A percentile compares a stretch with the other conserved stretches of the same genome.
phyloP scores from a whole-genome alignment of 23 tunicate genomes.

The Ascidia mentula region DNA sequence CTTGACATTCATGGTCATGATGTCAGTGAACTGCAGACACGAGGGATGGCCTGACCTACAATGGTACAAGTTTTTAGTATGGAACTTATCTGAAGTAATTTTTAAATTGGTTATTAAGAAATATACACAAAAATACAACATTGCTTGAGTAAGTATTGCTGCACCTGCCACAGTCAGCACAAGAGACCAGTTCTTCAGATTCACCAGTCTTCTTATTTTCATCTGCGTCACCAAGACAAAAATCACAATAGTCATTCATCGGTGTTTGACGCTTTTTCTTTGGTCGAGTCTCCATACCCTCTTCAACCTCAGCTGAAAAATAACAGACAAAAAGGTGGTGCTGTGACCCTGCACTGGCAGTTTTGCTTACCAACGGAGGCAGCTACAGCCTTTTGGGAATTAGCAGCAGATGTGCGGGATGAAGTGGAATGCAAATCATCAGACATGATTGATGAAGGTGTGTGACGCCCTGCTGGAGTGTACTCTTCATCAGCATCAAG shows the following conservation, averaged over 20 bases:
- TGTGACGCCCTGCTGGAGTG: constrained; percentile 59
- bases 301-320: constrained; percentile 17
- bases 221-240: constrained; percentile 90
- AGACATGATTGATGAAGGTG: constrained; percentile 62
- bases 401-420: constrained; percentile 48
- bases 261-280: constrained; percentile 42
- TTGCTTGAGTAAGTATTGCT: not conserved
- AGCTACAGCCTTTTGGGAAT: constrained; percentile 51
- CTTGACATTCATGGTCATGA: constrained; percentile 95
- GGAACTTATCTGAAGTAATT: no score
- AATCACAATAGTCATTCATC: constrained; percentile 73
- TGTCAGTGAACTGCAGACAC: constrained; percentile 91
- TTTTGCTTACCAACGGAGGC: constrained; percentile 38
- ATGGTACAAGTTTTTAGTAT: not conserved
- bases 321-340: not conserved
- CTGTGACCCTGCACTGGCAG: not conserved
- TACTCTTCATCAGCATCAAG: constrained; percentile 90
- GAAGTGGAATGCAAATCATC: constrained; percentile 59
- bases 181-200: constrained; percentile 84
- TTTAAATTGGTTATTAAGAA: no score
- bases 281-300: constrained; percentile 31
- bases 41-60: constrained; percentile 85
- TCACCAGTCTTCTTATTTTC: constrained; percentile 91
- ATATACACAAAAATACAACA: not conserved
- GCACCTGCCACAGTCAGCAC: constrained; percentile 87